These are phyloP conservation scores for Peromyscus nudipes DNA, from an alignment of 2,797 vertebrate genomes.

Conservation along the genomic window DNA sequence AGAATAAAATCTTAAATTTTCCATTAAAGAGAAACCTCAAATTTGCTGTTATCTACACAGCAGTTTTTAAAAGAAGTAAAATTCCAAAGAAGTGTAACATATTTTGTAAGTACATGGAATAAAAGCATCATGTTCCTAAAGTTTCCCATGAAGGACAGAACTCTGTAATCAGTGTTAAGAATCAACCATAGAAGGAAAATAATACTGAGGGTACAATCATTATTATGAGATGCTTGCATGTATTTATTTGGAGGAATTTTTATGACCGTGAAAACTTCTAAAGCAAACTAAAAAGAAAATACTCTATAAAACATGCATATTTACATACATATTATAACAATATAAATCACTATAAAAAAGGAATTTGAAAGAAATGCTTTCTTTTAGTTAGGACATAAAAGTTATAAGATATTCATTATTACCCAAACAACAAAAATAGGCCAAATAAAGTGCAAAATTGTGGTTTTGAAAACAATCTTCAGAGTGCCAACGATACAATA, in stretches of 20 bases:
- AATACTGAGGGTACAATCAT: background rate
- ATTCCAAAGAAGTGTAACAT: background rate
- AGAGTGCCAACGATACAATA: background rate
- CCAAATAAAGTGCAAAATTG: constrained; percentile 10
- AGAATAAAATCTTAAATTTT: constrained; percentile 35
- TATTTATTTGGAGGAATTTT: constrained; percentile 13
- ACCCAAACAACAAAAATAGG: constrained; percentile 16
- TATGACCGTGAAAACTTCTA: constrained; percentile 13
- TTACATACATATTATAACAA: background rate
- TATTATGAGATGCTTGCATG: background rate
- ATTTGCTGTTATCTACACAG: background rate
- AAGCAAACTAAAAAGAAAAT: constrained; percentile 8
- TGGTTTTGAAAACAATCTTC: background rate
- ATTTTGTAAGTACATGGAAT: background rate
- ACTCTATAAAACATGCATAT: background rate
- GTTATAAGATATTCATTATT: background rate
- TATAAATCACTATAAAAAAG: background rate
- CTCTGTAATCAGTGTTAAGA: background rate
- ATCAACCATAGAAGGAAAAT: background rate
- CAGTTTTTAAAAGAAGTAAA: background rate
- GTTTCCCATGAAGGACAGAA: background rate
- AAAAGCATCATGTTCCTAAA: background rate
- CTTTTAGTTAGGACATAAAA: background rate
- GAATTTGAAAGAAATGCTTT: background rate
- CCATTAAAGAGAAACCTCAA: constrained; percentile 1